phyloP scores from a whole-genome alignment of 1,140 invertebrate genomes.

The Brachionus sp. region DNA sequence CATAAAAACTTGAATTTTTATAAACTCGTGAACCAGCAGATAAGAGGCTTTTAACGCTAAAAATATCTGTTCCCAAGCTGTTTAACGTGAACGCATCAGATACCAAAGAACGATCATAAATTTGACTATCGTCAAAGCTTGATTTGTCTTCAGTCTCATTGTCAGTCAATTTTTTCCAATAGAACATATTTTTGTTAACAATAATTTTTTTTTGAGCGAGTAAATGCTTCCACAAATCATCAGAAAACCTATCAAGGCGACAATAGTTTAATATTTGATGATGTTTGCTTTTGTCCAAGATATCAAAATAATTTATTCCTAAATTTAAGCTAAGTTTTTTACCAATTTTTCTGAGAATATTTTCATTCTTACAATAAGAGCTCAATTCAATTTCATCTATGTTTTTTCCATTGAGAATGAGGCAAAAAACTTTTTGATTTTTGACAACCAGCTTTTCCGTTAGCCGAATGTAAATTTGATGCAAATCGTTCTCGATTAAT shows the following conservation, averaged over 20 bases:
- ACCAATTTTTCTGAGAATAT: slow-evolving; percentile 9
- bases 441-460: neutral
- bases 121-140: neutral
- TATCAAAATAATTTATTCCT: slow-evolving; percentile 26
- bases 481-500: neutral
- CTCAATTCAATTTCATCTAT: neutral
- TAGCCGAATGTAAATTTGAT: slow-evolving; percentile 1
- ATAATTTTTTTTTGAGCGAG: neutral
- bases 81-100: neutral
- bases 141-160: neutral
- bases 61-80: neutral
- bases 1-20: neutral
- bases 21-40: neutral
- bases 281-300: neutral
- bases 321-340: neutral
- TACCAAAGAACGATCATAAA: too few relatives aligned
- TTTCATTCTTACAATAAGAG: neutral
- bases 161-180: slow-evolving; percentile 3
- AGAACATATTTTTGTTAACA: neutral
- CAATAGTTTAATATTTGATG: slow-evolving; percentile 5
- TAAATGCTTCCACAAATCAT: slow-evolving; percentile 15
- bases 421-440: neutral
- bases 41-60: neutral
- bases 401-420: neutral
- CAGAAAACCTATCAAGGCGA: neutral